Percentiles rank a stretch among this genome's conserved stretches.
phyloP scores from a whole-genome alignment of 2,113 vertebrate species.

The Calonectris borealis region DNA sequence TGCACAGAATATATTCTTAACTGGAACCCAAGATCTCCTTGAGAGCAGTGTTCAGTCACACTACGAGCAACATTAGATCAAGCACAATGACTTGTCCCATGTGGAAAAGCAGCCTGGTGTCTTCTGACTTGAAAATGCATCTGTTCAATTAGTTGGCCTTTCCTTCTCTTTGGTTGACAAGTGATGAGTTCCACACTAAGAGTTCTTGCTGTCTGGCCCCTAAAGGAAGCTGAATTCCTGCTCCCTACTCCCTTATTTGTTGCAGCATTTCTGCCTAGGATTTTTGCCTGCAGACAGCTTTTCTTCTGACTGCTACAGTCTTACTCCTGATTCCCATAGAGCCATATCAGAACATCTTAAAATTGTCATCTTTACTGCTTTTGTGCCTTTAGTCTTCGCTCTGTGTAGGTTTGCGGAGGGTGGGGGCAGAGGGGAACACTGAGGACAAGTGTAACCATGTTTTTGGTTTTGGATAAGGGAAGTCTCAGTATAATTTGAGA shows the following conservation, averaged over 20 bases:
- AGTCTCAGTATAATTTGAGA: neutral
- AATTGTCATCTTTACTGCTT: neutral
- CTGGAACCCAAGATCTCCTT: neutral
- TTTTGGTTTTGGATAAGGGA: neutral
- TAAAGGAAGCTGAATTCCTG: neutral
- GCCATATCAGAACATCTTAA: neutral
- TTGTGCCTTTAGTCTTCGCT: neutral
- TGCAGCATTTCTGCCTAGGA: neutral
- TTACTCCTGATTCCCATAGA: neutral
- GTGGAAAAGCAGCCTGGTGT: neutral
- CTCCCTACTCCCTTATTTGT: neutral
- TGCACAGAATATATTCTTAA: neutral
- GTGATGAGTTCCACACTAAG: neutral
- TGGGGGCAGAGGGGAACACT: no score
- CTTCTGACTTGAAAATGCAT: neutral
- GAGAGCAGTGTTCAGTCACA: neutral
- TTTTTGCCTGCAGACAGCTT: neutral
- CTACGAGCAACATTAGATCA: neutral
- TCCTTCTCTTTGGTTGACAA: neutral
- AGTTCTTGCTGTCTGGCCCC: neutral
- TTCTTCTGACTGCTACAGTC: neutral
- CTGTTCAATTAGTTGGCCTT: neutral
- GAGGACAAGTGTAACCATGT: neutral
- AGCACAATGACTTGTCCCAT: neutral
- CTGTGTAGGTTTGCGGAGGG: neutral